Conservation (phyloP, 1,140 invertebrate genomes). For the Drosophila yakuba region DNA sequence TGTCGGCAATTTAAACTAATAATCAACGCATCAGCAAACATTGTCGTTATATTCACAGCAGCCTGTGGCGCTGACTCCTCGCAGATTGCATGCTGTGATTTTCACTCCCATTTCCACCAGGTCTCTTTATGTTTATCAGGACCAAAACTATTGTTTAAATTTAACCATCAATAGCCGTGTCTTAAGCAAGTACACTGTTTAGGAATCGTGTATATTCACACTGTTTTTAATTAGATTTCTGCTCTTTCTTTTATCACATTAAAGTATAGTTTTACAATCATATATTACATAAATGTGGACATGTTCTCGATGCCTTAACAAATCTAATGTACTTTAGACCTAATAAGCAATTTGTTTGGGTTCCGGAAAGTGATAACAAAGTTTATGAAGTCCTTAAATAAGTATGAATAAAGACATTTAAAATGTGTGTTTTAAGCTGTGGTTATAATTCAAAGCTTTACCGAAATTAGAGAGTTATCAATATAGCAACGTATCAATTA, state of each 20-base stretch:
- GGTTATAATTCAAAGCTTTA: neutral
- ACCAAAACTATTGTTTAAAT: neutral
- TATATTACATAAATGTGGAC: constrained; percentile 65
- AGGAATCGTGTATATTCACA: constrained; percentile 75
- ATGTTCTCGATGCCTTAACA: constrained; percentile 45
- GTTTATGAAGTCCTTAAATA: neutral
- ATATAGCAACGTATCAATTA: neutral
- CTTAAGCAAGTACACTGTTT: constrained; percentile 36
- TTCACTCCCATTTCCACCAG: constrained; percentile 3
- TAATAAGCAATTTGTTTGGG: constrained; percentile 24
- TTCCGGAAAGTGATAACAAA: neutral
- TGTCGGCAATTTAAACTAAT: constrained; percentile 83
- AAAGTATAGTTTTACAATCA: constrained; percentile 73
- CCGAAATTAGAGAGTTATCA: neutral
- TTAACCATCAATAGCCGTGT: constrained; percentile 39
- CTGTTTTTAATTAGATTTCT: constrained; percentile 52
- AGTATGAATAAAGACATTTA: neutral
- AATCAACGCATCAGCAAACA: constrained; percentile 84
- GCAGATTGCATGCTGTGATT: constrained; percentile 57
- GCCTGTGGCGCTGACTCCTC: constrained; percentile 52
- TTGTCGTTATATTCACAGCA: constrained; percentile 77
- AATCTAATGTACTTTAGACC: constrained; percentile 58
- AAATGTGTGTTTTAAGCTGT: neutral
- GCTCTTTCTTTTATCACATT: constrained; percentile 72
- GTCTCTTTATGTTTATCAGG: neutral